phyloP scores from a whole-genome alignment of 2,797 vertebrate species.

The Pantherophis alleghaniensis region DNA sequence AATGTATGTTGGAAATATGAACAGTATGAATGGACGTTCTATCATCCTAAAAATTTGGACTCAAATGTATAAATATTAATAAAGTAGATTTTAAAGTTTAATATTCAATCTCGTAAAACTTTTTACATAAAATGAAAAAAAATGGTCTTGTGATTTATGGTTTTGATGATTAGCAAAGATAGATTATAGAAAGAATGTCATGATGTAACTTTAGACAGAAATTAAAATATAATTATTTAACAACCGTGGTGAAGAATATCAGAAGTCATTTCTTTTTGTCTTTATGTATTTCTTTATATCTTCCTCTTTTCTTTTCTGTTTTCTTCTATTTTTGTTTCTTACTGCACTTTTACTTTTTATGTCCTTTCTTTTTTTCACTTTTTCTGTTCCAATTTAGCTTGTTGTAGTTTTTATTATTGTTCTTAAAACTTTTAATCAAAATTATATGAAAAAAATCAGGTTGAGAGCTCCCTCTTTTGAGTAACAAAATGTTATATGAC shows the following conservation, averaged over 20 bases:
- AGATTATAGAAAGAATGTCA: background rate
- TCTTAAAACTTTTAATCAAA: too few species aligned
- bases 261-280: too few species aligned
- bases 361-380: too few species aligned
- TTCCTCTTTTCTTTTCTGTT: too few species aligned
- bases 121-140: background rate
- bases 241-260: too few species aligned
- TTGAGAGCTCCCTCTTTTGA: background rate
- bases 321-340: too few species aligned
- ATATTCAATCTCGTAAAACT: background rate
- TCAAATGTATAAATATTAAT: background rate
- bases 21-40: background rate
- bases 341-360: too few species aligned
- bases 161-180: background rate
- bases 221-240: background rate
- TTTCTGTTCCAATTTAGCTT: too few species aligned
- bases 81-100: background rate
- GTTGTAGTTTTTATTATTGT: too few species aligned
- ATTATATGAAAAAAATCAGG: too few species aligned
- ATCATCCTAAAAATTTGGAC: background rate
- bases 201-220: background rate
- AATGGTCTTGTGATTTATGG: background rate
- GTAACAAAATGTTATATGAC: too few species aligned
- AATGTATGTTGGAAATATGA: background rate
- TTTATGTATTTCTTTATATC: too few species aligned